A percentile compares a stretch with the other conserved stretches of the same genome.
These are phyloP conservation scores for Bombylius discolor DNA, from an alignment of 2,888 invertebrate species.

Conservation along the genomic window DNA sequence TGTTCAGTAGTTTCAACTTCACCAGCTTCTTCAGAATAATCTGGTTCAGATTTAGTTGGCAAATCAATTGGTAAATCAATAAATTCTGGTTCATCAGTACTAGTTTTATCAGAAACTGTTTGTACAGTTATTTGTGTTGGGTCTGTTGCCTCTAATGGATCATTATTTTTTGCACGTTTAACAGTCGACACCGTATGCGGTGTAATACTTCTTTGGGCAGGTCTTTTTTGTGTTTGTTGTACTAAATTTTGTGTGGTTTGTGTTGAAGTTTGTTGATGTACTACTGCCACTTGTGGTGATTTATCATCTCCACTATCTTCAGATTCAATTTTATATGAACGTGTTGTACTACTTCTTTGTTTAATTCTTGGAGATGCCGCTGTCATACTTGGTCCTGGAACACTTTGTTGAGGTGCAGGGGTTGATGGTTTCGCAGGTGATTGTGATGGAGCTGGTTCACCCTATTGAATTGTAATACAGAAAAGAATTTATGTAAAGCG, in stretches of 20 bases:
- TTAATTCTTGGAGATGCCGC: slow-evolving; percentile 29
- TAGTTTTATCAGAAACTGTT: slow-evolving; percentile 36
- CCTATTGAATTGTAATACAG: slow-evolving; percentile 29
- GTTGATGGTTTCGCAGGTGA: slow-evolving; percentile 52
- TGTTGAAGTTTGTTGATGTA: slow-evolving; percentile 37
- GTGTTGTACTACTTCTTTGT: slow-evolving; percentile 22
- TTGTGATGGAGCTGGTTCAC: slow-evolving; percentile 51
- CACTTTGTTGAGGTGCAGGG: slow-evolving; percentile 40
- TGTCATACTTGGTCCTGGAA: slow-evolving; percentile 19
- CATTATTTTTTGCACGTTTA: slow-evolving; percentile 38
- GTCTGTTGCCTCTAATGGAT: slow-evolving; percentile 47
- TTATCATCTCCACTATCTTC: slow-evolving; percentile 50
- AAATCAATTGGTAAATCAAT: slow-evolving; percentile 39
- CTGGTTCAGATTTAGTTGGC: slow-evolving; percentile 54
- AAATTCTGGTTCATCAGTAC: slow-evolving; percentile 31
- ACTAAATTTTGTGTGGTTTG: slow-evolving; percentile 26
- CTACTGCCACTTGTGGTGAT: slow-evolving; percentile 37
- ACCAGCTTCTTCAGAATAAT: slow-evolving; percentile 49
- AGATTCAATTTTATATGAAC: slow-evolving; percentile 47
- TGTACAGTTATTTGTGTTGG: slow-evolving; percentile 42
- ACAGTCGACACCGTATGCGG: slow-evolving; percentile 18
- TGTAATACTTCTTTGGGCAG: slow-evolving; percentile 29
- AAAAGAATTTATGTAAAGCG: too few relatives aligned
- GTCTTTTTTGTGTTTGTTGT: slow-evolving; percentile 30
- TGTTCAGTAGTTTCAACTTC: slow-evolving; percentile 50